These are phyloP conservation scores for Euwallacea similis DNA, from an alignment of 1,140 invertebrate genomes.

Conservation along the genomic window DNA sequence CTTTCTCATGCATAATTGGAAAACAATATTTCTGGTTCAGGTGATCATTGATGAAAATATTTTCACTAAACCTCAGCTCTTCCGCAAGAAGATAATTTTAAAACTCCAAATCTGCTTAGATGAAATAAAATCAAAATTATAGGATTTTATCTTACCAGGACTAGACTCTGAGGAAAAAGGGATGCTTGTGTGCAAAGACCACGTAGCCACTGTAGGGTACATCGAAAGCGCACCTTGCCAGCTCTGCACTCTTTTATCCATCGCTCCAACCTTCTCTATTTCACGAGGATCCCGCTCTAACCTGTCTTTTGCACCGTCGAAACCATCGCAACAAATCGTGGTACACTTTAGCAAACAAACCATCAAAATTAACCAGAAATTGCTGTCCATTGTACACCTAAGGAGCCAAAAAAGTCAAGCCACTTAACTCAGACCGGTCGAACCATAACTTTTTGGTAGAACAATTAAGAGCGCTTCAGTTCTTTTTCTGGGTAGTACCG, in stretches of 20 bases:
- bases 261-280: background rate
- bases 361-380: conserved; percentile 18
- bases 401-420: conserved; percentile 3
- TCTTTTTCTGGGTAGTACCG: conserved; percentile 17
- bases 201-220: conserved; percentile 40
- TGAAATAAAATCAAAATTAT: too few species aligned
- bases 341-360: conserved; percentile 14
- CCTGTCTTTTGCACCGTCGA: background rate
- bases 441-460: conserved; percentile 27
- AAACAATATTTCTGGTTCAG: too few species aligned
- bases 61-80: too few species aligned
- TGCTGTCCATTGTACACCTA: conserved; percentile 25
- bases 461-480: conserved; percentile 20
- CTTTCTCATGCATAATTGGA: too few species aligned
- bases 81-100: too few species aligned
- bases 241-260: conserved; percentile 7
- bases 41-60: too few species aligned
- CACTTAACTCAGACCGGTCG: conserved; percentile 15
- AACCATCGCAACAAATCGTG: conserved; percentile 18
- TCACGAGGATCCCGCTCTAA: background rate
- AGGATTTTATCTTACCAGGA: too few species aligned
- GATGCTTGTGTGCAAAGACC: conserved; percentile 42
- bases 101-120: too few species aligned
- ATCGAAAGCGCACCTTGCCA: conserved; percentile 39
- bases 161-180: background rate